Conservation (phyloP, 1,140 invertebrate species). For the Drosophila insularis region DNA sequence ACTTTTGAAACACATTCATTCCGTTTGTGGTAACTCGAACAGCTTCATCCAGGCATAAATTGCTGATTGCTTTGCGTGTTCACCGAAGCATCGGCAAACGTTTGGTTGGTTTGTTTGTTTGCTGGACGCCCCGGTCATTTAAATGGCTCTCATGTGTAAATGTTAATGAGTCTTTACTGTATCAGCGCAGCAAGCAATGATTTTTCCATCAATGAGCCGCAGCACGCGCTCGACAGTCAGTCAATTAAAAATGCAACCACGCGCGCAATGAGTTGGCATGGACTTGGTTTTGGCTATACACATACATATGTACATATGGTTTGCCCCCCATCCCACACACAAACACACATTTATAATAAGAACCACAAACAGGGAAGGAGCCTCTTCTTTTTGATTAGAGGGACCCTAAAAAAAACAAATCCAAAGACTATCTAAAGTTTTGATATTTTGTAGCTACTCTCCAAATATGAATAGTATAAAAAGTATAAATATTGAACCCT, state of each 20-base stretch:
- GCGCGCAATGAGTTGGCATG: conserved; percentile 68
- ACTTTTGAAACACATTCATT: conserved; percentile 8
- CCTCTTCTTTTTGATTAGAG: too few relatives aligned
- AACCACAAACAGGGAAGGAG: too few relatives aligned
- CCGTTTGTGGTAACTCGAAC: conserved; percentile 4
- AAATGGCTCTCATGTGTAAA: conserved; percentile 33
- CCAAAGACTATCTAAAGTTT: too few relatives aligned
- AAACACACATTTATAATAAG: neutral
- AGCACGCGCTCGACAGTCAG: conserved; percentile 65
- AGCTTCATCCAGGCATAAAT: conserved; percentile 9
- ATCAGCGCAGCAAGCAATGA: conserved; percentile 38
- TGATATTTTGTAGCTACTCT: too few relatives aligned
- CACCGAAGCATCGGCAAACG: conserved; percentile 44
- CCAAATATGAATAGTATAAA: too few relatives aligned
- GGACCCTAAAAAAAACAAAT: too few relatives aligned
- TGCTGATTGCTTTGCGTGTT: conserved; percentile 14
- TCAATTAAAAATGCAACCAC: conserved; percentile 80
- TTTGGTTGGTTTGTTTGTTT: conserved; percentile 8
- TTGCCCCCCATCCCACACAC: conserved; percentile 23
- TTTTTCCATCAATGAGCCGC: conserved; percentile 73
- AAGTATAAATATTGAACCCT: neutral
- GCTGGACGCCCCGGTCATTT: neutral
- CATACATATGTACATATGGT: conserved; percentile 13
- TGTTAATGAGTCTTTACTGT: conserved; percentile 60
- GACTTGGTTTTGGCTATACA: conserved; percentile 39